A percentile compares a stretch with the other conserved stretches of the same genome.
These are phyloP conservation scores for Clistopyga incitator DNA, from an alignment of 2,888 invertebrate species.

Conservation along the genomic window DNA sequence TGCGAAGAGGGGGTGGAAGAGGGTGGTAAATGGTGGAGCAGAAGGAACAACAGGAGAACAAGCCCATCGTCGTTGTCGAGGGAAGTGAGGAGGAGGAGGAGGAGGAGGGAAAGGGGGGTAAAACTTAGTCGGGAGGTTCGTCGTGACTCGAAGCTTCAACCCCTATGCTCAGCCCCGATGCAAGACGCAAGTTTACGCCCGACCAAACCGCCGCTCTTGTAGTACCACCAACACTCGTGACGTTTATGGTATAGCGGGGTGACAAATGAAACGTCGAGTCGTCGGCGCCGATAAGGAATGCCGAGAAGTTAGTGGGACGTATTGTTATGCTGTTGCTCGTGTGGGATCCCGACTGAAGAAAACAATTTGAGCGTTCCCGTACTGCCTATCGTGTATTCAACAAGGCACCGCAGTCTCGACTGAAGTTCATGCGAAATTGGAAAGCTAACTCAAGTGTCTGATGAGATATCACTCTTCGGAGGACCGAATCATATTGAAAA, in stretches of 20 bases:
- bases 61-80: constrained; percentile 39
- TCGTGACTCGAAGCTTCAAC: constrained; percentile 51
- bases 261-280: constrained; percentile 81
- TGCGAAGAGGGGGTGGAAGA: constrained; percentile 46
- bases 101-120: constrained; percentile 18
- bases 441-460: not conserved
- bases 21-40: constrained; percentile 31
- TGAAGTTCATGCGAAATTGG: not conserved
- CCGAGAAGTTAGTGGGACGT: constrained; percentile 76
- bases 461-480: not conserved
- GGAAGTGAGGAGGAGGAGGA: not conserved
- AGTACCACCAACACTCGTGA: constrained; percentile 72
- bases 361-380: constrained; percentile 18
- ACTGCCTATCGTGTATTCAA: not conserved
- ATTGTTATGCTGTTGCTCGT: constrained; percentile 32
- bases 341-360: constrained; percentile 18
- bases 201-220: constrained; percentile 70
- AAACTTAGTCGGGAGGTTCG: constrained; percentile 56
- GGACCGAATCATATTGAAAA: not conserved
- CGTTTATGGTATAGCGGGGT: constrained; percentile 80
- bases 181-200: constrained; percentile 73
- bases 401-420: not conserved
- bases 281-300: constrained; percentile 78
- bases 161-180: constrained; percentile 62
- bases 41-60: constrained; percentile 61